Conservation (phyloP, 2,797 vertebrate species). For the Taeniopygia guttata region DNA sequence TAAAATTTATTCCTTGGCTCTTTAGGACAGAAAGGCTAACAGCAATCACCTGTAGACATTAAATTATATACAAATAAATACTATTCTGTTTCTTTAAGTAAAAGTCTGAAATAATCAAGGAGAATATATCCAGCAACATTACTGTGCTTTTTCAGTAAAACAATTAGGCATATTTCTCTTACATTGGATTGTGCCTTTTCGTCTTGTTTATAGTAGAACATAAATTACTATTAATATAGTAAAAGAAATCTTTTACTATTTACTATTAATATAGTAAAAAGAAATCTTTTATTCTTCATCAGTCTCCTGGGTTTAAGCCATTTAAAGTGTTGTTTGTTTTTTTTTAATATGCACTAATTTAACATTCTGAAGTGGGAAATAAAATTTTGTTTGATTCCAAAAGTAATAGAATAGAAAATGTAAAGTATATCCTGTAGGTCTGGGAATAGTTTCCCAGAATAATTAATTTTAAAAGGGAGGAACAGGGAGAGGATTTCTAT, state of each 20-base stretch:
- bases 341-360: background rate
- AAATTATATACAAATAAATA: background rate
- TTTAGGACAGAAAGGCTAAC: too few relatives aligned
- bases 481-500: background rate
- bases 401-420: background rate
- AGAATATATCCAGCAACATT: background rate
- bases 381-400: background rate
- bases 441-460: background rate
- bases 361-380: background rate
- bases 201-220: background rate
- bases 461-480: background rate
- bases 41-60: background rate
- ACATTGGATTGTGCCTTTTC: background rate
- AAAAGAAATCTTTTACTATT: too few relatives aligned
- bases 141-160: background rate
- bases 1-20: too few relatives aligned
- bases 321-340: too few relatives aligned
- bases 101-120: background rate
- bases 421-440: background rate
- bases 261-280: too few relatives aligned
- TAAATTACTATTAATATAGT: background rate
- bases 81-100: background rate
- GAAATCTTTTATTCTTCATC: background rate
- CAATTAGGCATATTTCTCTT: background rate
- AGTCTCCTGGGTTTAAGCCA: background rate